phyloP scores from a whole-genome alignment of 2,113 vertebrate genomes.

The Muscicapa adusta region DNA sequence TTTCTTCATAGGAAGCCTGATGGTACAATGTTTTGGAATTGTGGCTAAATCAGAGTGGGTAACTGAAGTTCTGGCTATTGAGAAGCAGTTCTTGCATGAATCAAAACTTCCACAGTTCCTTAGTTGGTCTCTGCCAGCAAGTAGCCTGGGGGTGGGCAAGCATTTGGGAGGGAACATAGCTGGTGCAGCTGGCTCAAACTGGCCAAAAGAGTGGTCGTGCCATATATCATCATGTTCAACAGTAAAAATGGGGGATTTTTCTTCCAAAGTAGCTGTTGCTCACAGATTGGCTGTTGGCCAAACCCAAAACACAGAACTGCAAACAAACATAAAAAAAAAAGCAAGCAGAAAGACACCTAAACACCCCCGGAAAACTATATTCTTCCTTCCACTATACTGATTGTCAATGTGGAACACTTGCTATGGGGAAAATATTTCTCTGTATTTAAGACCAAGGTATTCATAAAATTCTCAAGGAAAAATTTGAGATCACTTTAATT shows the following conservation, averaged over 20 bases:
- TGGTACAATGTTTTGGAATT: not conserved
- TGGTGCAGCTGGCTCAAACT: not conserved
- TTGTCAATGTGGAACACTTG: not conserved
- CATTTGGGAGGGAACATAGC: not conserved
- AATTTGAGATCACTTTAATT: not conserved
- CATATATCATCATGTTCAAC: not conserved
- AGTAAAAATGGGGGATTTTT: rapidly evolving
- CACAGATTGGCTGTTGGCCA: not conserved
- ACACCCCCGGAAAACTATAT: not conserved
- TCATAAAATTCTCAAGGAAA: not conserved
- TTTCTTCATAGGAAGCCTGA: not conserved
- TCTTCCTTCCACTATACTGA: not conserved
- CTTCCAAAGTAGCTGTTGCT: not conserved
- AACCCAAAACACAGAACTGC: not conserved
- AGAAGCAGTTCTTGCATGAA: not conserved
- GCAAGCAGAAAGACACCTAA: not conserved
- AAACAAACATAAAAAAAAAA: not conserved
- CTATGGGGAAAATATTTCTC: not conserved
- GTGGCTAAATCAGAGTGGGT: not conserved
- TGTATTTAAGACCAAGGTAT: not conserved
- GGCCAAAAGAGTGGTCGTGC: not conserved
- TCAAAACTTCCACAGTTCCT: not conserved
- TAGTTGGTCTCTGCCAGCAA: not conserved
- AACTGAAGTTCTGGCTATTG: not conserved
- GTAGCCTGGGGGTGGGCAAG: not conserved